A percentile compares a stretch with the other conserved stretches of the same genome.
Conservation (phyloP, 2,888 invertebrate species). For the Apamea crenata region DNA sequence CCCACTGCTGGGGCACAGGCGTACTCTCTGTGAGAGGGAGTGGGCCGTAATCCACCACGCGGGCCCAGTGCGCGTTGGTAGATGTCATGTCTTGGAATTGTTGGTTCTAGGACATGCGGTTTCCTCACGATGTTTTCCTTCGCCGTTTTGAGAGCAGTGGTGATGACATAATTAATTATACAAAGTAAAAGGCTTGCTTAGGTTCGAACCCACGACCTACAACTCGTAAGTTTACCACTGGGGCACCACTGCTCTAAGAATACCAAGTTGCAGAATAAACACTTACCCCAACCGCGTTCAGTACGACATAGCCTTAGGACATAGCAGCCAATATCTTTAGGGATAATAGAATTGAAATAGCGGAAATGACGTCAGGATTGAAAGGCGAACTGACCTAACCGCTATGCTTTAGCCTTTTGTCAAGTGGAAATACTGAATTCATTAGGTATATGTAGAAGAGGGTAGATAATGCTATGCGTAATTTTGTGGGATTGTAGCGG, state of each 20-base stretch:
- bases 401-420: conserved; percentile 25
- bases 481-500: background rate
- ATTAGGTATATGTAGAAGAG: background rate
- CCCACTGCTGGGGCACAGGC: background rate
- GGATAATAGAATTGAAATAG: conserved; percentile 45
- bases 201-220: too few species aligned
- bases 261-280: background rate
- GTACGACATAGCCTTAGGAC: conserved; percentile 2
- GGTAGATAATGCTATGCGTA: background rate
- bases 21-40: background rate
- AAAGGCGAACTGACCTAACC: conserved; percentile 23
- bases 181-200: too few species aligned
- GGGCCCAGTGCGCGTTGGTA: background rate
- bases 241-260: background rate
- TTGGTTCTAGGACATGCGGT: background rate
- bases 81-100: background rate
- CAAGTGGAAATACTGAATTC: conserved; percentile 26
- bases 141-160: too few species aligned
- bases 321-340: conserved; percentile 31
- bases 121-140: background rate
- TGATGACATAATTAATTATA: too few species aligned
- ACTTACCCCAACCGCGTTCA: background rate
- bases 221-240: too few species aligned
- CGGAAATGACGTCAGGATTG: conserved; percentile 40
- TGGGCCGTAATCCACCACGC: background rate